A percentile compares a stretch with the other conserved stretches of the same genome.
phyloP scores from a whole-genome alignment of 2,113 vertebrate genomes.

The Hemiprocne comata region DNA sequence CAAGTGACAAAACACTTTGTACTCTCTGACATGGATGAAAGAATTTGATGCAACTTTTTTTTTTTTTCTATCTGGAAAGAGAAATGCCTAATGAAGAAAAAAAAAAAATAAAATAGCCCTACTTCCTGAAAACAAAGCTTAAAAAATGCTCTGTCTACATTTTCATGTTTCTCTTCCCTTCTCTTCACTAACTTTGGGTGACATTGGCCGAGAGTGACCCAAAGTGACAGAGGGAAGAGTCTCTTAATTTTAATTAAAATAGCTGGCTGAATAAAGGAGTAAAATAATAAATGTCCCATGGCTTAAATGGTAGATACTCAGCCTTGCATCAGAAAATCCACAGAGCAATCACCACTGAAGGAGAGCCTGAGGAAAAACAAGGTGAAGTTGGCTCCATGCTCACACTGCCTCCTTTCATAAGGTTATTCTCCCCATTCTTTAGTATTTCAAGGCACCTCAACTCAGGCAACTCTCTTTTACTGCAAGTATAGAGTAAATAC shows the following conservation, averaged over 20 bases:
- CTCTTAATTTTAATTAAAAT: background rate
- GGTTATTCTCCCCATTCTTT: background rate
- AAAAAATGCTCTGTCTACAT: background rate
- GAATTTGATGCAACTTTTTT: constrained; percentile 32
- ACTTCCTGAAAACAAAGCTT: background rate
- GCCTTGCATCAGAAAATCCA: background rate
- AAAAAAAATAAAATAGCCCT: background rate
- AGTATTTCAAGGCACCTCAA: background rate
- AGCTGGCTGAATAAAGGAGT: background rate
- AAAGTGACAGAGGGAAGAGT: background rate
- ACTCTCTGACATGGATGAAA: constrained; percentile 41
- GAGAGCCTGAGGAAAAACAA: background rate
- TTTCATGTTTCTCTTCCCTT: background rate
- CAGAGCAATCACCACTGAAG: background rate
- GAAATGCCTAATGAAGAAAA: background rate
- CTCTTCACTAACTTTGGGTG: background rate
- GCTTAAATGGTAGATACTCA: background rate
- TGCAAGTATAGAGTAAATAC: background rate
- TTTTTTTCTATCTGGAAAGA: background rate
- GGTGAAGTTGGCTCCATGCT: background rate
- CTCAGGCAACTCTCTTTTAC: background rate
- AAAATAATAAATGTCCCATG: background rate
- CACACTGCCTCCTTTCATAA: background rate
- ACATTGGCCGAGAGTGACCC: background rate
- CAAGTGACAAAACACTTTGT: constrained; percentile 31